Conservation (phyloP, 92 coral and sea anemone species). For the Micromussa lordhowensis region DNA sequence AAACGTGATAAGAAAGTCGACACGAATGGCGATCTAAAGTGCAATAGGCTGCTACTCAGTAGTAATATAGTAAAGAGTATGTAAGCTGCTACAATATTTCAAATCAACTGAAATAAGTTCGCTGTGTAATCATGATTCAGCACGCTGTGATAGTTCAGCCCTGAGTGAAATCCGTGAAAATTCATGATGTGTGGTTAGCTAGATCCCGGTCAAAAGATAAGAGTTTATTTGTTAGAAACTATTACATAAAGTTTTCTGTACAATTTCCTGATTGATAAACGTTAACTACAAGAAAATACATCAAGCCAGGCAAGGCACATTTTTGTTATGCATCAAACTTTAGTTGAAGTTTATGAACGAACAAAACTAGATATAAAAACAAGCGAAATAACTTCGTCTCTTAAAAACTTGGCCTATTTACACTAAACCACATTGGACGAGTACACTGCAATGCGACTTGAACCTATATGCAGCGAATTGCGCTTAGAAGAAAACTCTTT, state of each 20-base stretch:
- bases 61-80: neutral
- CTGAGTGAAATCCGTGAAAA: neutral
- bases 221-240: neutral
- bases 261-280: neutral
- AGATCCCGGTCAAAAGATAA: neutral
- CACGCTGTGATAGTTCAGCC: too few species aligned
- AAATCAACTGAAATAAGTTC: neutral
- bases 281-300: neutral
- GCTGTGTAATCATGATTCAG: too few species aligned
- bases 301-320: neutral
- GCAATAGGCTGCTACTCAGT: too few species aligned
- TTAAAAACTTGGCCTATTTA: neutral
- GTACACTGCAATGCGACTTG: neutral
- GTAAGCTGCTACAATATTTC: neutral
- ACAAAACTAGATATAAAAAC: neutral
- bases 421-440: neutral
- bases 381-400: neutral
- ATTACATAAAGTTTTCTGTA: neutral
- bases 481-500: neutral
- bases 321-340: neutral
- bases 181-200: neutral
- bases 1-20: too few species aligned
- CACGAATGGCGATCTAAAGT: too few species aligned
- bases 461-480: neutral
- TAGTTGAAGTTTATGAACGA: neutral